Evolutionary conservation across 1,140 invertebrate genomes (phyloP).

Genomic region (Dendrolimus punctatus): DNA sequence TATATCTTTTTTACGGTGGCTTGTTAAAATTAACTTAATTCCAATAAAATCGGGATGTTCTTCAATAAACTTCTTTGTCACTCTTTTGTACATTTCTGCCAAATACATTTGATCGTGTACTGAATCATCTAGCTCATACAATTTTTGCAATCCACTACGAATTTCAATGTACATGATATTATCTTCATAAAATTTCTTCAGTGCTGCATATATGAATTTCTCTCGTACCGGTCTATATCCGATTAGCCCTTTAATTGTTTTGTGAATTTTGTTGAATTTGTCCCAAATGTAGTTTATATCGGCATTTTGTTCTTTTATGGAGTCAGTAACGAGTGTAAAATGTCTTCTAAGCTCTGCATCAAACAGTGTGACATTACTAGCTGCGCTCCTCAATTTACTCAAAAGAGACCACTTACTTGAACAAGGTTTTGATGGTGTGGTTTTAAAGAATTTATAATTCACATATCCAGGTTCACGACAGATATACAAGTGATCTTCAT

Average conservation of each 20-base stretch:
- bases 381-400: conserved; percentile 62
- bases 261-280: conserved; percentile 78
- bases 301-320: conserved; percentile 69
- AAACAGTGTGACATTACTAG: conserved; percentile 64
- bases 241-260: conserved; percentile 74
- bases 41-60: conserved; percentile 80
- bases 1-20: conserved; percentile 55
- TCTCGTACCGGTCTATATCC: conserved; percentile 81
- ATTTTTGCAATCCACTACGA: conserved; percentile 67
- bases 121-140: conserved; percentile 79
- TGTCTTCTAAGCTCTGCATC: conserved; percentile 73
- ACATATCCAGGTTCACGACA: conserved; percentile 54
- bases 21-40: conserved; percentile 81
- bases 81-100: conserved; percentile 74
- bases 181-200: conserved; percentile 82
- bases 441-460: conserved; percentile 29
- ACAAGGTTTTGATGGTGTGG: conserved; percentile 33
- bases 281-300: conserved; percentile 79
- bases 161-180: conserved; percentile 88
- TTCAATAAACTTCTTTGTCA: conserved; percentile 70
- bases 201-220: conserved; percentile 80
- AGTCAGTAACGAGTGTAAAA: conserved; percentile 74
- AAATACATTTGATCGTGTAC: conserved; percentile 69
- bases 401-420: conserved; percentile 74
- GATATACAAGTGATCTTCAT: conserved; percentile 78